Evolutionary conservation across 2,113 vertebrate species (phyloP).

Genomic region (Rattus rattus): DNA sequence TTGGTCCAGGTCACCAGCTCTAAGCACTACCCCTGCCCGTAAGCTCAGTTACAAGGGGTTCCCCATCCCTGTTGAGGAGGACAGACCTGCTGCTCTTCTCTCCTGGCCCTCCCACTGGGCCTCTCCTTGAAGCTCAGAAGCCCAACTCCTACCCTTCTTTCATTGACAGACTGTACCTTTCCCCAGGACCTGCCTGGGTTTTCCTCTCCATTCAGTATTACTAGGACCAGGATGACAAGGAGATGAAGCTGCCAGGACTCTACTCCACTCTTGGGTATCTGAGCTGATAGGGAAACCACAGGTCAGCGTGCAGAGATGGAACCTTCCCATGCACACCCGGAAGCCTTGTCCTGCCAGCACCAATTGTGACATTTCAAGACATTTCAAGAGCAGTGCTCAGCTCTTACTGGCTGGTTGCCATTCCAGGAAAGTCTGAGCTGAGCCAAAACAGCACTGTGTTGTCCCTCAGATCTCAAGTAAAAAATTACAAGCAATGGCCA

Average conservation of each 20-base stretch:
- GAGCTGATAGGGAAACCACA: neutral
- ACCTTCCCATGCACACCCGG: neutral
- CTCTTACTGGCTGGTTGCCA: conserved; percentile 20
- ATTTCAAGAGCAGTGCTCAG: conserved; percentile 14
- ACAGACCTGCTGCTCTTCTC: neutral
- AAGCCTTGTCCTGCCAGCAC: neutral
- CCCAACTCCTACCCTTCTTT: neutral
- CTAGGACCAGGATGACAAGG: neutral
- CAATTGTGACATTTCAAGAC: conserved; percentile 19
- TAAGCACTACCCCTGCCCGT: neutral
- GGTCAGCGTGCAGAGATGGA: neutral
- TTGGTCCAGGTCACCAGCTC: neutral
- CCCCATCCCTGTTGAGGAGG: neutral
- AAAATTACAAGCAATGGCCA: conserved; percentile 4
- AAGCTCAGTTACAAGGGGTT: neutral
- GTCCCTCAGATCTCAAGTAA: neutral
- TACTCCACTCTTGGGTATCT: neutral
- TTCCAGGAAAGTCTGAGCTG: conserved; percentile 1
- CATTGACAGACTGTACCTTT: neutral
- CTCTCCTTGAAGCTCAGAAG: neutral
- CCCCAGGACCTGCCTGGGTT: neutral
- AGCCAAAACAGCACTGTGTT: conserved; percentile 41
- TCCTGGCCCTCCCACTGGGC: no score
- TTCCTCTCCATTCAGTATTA: neutral
- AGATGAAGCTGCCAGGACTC: neutral